A percentile compares a stretch with the other conserved stretches of the same genome.
These are phyloP conservation scores for Rhineura floridana DNA, from an alignment of 2,113 vertebrate genomes.

Conservation along the genomic window DNA sequence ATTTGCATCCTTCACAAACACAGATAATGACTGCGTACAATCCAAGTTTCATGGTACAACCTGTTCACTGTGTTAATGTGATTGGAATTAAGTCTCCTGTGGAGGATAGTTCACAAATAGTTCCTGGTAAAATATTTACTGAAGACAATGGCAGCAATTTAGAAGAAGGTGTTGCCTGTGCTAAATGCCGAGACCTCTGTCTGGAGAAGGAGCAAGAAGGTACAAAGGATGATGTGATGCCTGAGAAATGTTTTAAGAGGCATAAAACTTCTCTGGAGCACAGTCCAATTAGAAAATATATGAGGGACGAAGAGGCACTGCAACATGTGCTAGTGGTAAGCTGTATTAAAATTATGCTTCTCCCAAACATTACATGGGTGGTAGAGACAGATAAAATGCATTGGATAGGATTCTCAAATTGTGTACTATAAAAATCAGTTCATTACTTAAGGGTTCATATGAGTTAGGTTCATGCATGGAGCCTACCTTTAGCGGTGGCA, in stretches of 20 bases:
- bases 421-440: background rate
- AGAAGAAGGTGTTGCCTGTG: background rate
- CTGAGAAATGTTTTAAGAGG: constrained; percentile 77
- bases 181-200: constrained; percentile 25
- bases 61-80: constrained; percentile 79
- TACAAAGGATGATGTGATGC: constrained; percentile 52
- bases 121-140: constrained; percentile 4
- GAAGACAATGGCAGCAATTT: constrained; percentile 41
- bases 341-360: constrained; percentile 27
- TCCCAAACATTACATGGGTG: background rate
- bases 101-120: constrained; percentile 12
- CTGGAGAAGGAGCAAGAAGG: constrained; percentile 40
- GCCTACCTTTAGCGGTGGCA: background rate
- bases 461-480: background rate
- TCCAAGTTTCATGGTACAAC: constrained; percentile 80
- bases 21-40: constrained; percentile 74
- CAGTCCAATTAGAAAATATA: constrained; percentile 78
- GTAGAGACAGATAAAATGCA: background rate
- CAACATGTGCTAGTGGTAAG: constrained; percentile 69
- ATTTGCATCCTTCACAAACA: constrained; percentile 82
- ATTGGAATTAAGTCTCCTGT: constrained; percentile 62
- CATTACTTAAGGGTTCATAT: background rate
- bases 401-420: background rate
- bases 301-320: constrained; percentile 56
- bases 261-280: constrained; percentile 57